Evolutionary conservation across 2,888 invertebrate species (phyloP).

Genomic region (Diloba caeruleocephala): DNA sequence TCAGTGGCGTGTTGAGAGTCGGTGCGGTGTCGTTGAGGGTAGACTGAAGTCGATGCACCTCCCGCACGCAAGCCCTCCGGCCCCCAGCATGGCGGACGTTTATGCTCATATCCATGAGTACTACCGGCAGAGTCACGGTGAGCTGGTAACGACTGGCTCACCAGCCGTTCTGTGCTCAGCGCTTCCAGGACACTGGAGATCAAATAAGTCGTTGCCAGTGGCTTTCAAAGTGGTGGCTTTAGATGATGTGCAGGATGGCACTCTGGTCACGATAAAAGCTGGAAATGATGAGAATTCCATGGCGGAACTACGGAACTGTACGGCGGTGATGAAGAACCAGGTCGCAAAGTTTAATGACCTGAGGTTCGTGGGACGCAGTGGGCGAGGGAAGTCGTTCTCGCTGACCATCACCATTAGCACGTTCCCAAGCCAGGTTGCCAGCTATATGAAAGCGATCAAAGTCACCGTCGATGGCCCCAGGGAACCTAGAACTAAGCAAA

Average conservation of each 20-base stretch:
- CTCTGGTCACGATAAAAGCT: slow-evolving; percentile 97
- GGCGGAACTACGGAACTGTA: slow-evolving; percentile 97
- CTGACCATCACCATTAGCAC: slow-evolving; percentile 97
- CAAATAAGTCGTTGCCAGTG: slow-evolving; percentile 98
- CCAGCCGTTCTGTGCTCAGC: slow-evolving; percentile 98
- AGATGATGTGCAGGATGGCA: slow-evolving; percentile 98
- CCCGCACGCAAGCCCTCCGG: slow-evolving; percentile 88
- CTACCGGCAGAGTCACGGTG: slow-evolving; percentile 96
- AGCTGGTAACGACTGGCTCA: slow-evolving; percentile 97
- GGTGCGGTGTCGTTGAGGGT: slow-evolving; percentile 72
- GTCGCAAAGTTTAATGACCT: slow-evolving; percentile 99
- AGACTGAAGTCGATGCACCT: slow-evolving; percentile 91
- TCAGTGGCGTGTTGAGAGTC: slow-evolving; percentile 79
- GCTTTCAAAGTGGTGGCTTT: slow-evolving; percentile 98
- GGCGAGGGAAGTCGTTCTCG: slow-evolving; percentile 98
- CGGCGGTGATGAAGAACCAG: slow-evolving; percentile 98
- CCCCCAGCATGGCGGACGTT: slow-evolving; percentile 92
- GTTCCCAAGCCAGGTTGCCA: slow-evolving; percentile 94
- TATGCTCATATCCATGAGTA: slow-evolving; percentile 93
- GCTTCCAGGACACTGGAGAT: slow-evolving; percentile 98
- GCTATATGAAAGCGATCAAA: slow-evolving; percentile 99
- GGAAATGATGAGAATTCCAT: slow-evolving; percentile 99
- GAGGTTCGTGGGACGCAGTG: slow-evolving; percentile 98
- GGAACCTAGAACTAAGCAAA: slow-evolving; percentile 98
- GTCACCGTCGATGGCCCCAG: slow-evolving; percentile 99